These are phyloP conservation scores for Styela plicata DNA, from an alignment of 23 tunicate genomes.

Conservation along the genomic window DNA sequence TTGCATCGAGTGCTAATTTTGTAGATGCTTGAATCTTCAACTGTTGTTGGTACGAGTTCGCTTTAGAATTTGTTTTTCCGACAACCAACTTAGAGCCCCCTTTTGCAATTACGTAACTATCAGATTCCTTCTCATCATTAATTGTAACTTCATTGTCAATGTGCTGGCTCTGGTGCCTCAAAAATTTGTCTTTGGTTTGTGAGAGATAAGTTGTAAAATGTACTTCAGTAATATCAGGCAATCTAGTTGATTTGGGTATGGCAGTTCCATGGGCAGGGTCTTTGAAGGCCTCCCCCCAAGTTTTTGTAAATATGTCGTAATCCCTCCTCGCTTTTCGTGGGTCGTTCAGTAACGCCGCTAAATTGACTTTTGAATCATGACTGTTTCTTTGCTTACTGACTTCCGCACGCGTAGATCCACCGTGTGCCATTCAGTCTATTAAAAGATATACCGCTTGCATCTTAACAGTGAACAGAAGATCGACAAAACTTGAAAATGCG, in stretches of 20 bases:
- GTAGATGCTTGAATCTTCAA: slow-evolving; percentile 29
- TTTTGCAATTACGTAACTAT: not conserved
- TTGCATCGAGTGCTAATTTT: slow-evolving; percentile 42
- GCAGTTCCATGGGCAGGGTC: slow-evolving; percentile 31
- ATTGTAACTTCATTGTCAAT: not conserved
- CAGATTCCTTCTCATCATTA: not conserved
- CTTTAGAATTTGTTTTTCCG: not conserved
- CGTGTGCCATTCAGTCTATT: not conserved
- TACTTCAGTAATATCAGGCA: slow-evolving; percentile 43
- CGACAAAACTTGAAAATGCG: too few species aligned
- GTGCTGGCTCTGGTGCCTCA: slow-evolving; percentile 65
- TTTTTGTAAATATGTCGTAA: slow-evolving; percentile 89
- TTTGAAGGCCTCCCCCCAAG: slow-evolving; percentile 82
- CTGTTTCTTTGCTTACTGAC: not conserved
- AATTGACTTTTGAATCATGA: slow-evolving; percentile 62
- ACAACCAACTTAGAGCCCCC: not conserved
- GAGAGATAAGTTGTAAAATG: slow-evolving; percentile 58
- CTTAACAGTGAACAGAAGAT: too few species aligned
- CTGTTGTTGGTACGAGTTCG: slow-evolving; percentile 4
- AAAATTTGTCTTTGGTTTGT: slow-evolving; percentile 40
- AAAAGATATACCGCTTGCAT: not conserved
- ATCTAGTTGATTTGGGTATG: not conserved
- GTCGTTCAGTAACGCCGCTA: slow-evolving; percentile 84
- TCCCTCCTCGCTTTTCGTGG: slow-evolving; percentile 78
- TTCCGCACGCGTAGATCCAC: not conserved